Base-by-base conservation (phyloP, 2,797 vertebrate species). In the Anguilla obscura region DNA sequence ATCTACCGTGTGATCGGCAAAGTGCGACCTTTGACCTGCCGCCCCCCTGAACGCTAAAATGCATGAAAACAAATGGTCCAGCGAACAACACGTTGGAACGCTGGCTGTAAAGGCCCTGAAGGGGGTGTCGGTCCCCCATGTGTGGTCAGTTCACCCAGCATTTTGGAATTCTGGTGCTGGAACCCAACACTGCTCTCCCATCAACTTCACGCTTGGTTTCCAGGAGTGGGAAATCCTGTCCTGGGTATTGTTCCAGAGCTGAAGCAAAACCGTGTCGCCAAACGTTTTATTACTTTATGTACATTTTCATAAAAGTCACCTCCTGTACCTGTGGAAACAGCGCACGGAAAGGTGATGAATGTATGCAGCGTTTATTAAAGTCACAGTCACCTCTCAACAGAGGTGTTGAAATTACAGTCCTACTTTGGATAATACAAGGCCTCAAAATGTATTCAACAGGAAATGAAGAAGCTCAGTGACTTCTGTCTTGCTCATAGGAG, bases 401-500 rank as follows among this genome's bases (percentile, higher is more conserved):
- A 92, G 90, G 87, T 54, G 50, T 21, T 33, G 87, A 82, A 54
- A 90, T 90, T 91, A 89, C 91, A 89, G 71, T 69, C 90, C 88
- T 92, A 63, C 88, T 90, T 80, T 36, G 89, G 89, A 93, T 85
- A 89, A 92, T 92, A 90, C 93, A 86, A 92, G 94, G 92, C 92
- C 92, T 94, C 90, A 90, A 76, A 95, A 93, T 93, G 92, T 94
- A 94, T 94, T 85, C 93, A 96, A 95, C 94, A 93, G 93, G 91
- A 92, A 88, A 76, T 89, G 66, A 85, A 86, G 92, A 92, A 93
- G 94, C 92, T 90, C 93, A 95, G 95, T 94, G 94, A 95, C 92
- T 94, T 94, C 92, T 94, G 94, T 93, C 94, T 94, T 94, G 93
- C 94, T 95, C 93, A 91, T 91, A 91, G 91, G 91, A 94, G 93